Evolutionary conservation across 2,113 vertebrate species (phyloP).

Genomic region (Uropsilus gracilis): DNA sequence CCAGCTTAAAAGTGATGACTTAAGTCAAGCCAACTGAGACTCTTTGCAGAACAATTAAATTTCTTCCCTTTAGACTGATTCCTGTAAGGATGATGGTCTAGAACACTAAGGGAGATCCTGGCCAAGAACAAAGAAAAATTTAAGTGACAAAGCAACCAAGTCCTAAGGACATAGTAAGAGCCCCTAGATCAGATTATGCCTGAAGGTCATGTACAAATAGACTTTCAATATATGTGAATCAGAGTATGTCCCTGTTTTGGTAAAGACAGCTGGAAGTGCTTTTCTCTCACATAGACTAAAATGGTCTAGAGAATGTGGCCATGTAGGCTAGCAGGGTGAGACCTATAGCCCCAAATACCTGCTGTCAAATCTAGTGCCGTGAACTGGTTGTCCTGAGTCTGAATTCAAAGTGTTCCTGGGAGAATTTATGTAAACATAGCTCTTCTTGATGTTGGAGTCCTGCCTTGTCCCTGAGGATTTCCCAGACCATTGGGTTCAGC

Average conservation of each 20-base stretch:
- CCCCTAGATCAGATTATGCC: neutral
- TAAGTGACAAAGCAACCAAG: neutral
- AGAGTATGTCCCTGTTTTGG: neutral
- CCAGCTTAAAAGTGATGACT: neutral
- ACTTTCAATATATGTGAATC: neutral
- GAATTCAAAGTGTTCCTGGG: neutral
- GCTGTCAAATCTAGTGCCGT: neutral
- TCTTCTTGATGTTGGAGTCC: neutral
- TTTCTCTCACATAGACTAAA: slow-evolving; percentile 2
- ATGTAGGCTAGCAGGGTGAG: neutral
- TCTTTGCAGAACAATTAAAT: neutral
- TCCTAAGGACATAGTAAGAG: neutral
- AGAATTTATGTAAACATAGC: neutral
- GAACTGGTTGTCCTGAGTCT: neutral
- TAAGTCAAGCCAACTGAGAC: neutral
- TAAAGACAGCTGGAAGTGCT: neutral
- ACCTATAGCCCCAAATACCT: neutral
- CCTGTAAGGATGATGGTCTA: neutral
- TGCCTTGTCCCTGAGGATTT: slow-evolving; percentile 36
- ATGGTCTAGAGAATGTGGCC: neutral
- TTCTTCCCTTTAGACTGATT: neutral
- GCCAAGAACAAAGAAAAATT: neutral
- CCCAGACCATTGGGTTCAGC: neutral
- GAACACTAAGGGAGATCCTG: neutral
- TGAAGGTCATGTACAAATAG: neutral